These are phyloP conservation scores for Cinara cedri DNA, from an alignment of 2,888 invertebrate species.

Conservation along the genomic window DNA sequence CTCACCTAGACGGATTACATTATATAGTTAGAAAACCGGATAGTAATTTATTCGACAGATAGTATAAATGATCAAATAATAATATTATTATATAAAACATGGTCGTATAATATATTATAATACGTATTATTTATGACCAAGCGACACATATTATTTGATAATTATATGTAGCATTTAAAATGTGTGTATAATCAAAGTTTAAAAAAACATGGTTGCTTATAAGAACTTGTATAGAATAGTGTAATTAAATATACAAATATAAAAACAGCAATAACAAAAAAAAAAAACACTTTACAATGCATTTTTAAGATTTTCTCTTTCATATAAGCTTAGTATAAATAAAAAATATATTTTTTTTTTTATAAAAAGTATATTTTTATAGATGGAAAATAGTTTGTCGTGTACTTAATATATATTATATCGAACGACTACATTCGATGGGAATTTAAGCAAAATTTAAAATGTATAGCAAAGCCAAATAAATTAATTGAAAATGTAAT, in stretches of 20 bases:
- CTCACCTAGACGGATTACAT: too few species aligned
- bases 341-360: background rate
- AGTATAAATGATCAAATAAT: too few species aligned
- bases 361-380: background rate
- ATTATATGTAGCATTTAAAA: too few species aligned
- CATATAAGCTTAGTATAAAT: background rate
- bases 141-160: background rate
- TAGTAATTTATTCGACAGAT: slow-evolving; percentile 2
- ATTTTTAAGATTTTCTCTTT: background rate
- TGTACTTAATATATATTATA: background rate
- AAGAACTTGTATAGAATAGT: slow-evolving; percentile 4
- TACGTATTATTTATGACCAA: slow-evolving; percentile 27
- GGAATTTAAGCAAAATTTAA: slow-evolving; percentile 15
- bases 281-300: background rate
- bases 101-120: background rate
- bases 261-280: too few species aligned
- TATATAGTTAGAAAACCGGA: too few species aligned
- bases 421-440: background rate
- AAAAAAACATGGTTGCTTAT: too few species aligned
- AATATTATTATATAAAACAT: background rate
- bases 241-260: background rate
- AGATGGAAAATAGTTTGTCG: background rate
- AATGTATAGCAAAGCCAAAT: background rate
- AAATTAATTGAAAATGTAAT: slow-evolving; percentile 3
- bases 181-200: too few species aligned